Evolutionary conservation across 2,888 invertebrate genomes (phyloP).

Genomic region (Elysia crispata): DNA sequence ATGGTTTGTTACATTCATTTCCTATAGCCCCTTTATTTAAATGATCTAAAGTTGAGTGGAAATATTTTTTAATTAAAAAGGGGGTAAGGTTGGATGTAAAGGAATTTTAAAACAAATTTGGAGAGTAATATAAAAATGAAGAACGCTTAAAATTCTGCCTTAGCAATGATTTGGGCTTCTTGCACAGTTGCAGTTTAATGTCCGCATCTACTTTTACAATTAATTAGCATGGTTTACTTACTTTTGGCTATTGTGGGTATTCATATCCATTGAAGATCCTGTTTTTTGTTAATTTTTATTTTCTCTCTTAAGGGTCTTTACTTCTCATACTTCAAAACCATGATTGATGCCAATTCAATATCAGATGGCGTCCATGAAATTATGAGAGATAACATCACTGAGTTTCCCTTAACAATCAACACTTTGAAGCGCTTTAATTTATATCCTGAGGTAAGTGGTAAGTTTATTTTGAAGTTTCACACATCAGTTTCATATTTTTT

Average conservation of each 20-base stretch:
- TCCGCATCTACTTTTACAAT: not conserved
- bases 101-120: too few species aligned
- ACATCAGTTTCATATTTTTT: not conserved
- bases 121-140: not conserved
- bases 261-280: not conserved
- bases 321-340: slow-evolving; percentile 91
- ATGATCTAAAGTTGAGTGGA: too few species aligned
- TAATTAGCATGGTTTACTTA: not conserved
- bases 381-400: slow-evolving; percentile 86
- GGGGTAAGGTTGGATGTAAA: too few species aligned
- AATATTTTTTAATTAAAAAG: too few species aligned
- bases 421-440: slow-evolving; percentile 89
- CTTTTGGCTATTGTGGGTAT: not conserved
- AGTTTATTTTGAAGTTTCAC: too few species aligned
- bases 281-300: not conserved
- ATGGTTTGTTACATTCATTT: slow-evolving; percentile 83
- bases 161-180: too few species aligned
- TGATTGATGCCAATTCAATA: slow-evolving; percentile 84
- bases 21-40: not conserved
- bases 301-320: slow-evolving; percentile 84
- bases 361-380: slow-evolving; percentile 81
- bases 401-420: slow-evolving; percentile 89
- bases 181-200: not conserved
- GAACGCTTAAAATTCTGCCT: not conserved
- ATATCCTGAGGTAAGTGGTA: slow-evolving; percentile 85